A percentile compares a stretch with the other conserved stretches of the same genome.
Evolutionary conservation across 2,888 invertebrate species (phyloP).

Genomic region (Yponomeuta plumbellus): DNA sequence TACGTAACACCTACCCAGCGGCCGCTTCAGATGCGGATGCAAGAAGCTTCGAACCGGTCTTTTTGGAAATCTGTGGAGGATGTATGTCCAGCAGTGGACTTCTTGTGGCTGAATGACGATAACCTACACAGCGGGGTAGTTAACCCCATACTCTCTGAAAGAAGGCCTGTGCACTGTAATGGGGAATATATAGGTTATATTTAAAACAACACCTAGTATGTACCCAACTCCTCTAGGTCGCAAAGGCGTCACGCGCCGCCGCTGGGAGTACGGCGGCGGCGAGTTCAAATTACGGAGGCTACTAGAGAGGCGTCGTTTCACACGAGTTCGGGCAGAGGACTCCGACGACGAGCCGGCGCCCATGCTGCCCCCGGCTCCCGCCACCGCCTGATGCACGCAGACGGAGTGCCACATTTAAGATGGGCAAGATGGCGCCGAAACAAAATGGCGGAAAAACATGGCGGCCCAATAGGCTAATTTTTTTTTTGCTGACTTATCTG

Average conservation of each 20-base stretch:
- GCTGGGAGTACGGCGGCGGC: slow-evolving; percentile 70
- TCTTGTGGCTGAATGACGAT: no score
- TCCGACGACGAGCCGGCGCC: slow-evolving; percentile 80
- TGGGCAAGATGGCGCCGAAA: neutral
- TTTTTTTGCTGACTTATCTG: neutral
- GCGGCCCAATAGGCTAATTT: neutral
- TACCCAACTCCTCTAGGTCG: slow-evolving; percentile 43
- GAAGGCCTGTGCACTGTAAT: no score
- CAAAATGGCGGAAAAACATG: neutral
- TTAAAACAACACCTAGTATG: no score
- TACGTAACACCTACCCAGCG: no score
- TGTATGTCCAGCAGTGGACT: no score
- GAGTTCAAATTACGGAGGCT: slow-evolving; percentile 81
- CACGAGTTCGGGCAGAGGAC: slow-evolving; percentile 80
- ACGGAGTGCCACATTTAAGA: neutral
- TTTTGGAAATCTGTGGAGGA: no score
- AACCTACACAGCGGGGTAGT: no score
- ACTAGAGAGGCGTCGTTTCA: slow-evolving; percentile 78
- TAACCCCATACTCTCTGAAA: no score
- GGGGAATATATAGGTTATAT: no score
- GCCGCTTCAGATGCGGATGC: no score
- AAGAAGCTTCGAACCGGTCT: no score
- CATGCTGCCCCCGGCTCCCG: slow-evolving; percentile 60
- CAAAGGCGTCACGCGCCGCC: slow-evolving; percentile 51
- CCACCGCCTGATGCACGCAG: slow-evolving; percentile 45